phyloP scores from a whole-genome alignment of 2,888 invertebrate genomes.

The Mesorhabditis sp. region DNA sequence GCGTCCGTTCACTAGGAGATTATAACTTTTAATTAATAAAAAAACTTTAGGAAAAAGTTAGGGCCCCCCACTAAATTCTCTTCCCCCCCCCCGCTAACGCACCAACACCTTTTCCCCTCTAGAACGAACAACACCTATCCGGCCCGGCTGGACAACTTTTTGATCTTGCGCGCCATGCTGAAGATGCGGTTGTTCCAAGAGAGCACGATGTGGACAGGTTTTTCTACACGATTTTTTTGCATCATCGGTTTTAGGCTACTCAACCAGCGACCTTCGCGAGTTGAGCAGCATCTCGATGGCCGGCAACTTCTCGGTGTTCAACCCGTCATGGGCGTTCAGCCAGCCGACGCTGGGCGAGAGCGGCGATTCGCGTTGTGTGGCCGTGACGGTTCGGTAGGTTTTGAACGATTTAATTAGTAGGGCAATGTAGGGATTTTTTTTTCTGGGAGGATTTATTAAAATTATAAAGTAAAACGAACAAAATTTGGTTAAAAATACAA shows the following conservation, averaged over 20 bases:
- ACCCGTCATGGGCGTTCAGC: constrained; percentile 1
- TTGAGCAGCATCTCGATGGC: neutral
- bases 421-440: no score
- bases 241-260: neutral
- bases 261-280: neutral
- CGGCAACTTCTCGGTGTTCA: neutral
- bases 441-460: no score
- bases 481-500: no score
- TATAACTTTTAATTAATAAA: no score
- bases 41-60: no score
- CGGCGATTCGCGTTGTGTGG: neutral
- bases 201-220: neutral
- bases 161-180: neutral
- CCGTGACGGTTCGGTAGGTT: no score
- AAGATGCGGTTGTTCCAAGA: neutral
- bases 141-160: neutral
- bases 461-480: no score
- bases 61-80: no score
- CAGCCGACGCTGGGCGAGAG: neutral
- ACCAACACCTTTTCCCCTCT: neutral
- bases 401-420: no score
- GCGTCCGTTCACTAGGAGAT: no score
- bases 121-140: neutral
- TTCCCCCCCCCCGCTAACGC: neutral
- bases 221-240: neutral